These are phyloP conservation scores for Tethea ocularis DNA, from an alignment of 2,888 invertebrate genomes.

Conservation along the genomic window DNA sequence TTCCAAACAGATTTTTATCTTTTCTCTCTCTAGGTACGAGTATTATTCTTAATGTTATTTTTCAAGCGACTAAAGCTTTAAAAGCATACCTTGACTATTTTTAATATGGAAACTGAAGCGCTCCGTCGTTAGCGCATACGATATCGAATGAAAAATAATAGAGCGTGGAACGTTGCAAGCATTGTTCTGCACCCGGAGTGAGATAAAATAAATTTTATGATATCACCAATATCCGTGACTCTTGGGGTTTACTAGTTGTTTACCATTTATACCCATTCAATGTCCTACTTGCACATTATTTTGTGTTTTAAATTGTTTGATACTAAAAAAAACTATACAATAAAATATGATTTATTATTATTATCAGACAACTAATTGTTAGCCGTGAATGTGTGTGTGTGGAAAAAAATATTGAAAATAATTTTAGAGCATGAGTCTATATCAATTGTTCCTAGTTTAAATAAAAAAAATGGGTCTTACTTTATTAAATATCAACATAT, in stretches of 20 bases:
- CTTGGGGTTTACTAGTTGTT: conserved; percentile 18
- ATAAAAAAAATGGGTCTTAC: too few relatives aligned
- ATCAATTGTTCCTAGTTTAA: too few relatives aligned
- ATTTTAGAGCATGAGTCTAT: too few relatives aligned
- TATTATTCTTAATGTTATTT: conserved; percentile 17
- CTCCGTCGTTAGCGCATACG: conserved; percentile 46
- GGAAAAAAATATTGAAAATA: too few relatives aligned
- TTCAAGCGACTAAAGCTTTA: conserved; percentile 21
- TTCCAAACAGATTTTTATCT: not conserved
- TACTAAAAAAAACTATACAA: not conserved
- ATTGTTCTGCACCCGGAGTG: conserved; percentile 28
- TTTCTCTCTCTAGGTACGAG: not conserved
- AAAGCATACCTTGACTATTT: conserved; percentile 49
- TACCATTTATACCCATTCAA: not conserved
- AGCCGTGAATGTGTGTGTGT: too few relatives aligned
- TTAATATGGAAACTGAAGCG: conserved; percentile 47
- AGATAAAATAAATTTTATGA: conserved; percentile 45
- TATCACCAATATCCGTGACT: conserved; percentile 40
- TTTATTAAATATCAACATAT: too few relatives aligned
- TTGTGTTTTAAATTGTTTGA: conserved; percentile 13
- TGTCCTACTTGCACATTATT: conserved; percentile 5
- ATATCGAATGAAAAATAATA: conserved; percentile 63
- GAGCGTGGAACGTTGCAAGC: conserved; percentile 33
- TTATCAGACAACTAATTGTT: too few relatives aligned
- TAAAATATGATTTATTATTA: too few relatives aligned